These are phyloP conservation scores for Crocodylus rhombifer DNA, from an alignment of 2,797 vertebrate species.

Conservation along the genomic window DNA sequence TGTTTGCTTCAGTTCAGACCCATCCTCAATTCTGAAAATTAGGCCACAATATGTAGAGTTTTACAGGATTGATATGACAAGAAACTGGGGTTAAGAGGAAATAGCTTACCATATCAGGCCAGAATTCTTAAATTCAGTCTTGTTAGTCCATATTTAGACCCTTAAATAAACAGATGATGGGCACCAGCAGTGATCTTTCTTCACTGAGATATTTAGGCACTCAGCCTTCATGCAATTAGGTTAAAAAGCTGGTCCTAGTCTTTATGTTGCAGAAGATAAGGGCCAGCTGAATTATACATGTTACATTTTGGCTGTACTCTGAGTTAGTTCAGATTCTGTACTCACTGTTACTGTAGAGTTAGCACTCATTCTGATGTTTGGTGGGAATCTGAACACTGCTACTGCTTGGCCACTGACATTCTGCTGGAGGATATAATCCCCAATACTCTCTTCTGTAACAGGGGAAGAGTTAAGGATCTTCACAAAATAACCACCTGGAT, in stretches of 20 bases:
- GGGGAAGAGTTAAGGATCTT: constrained; percentile 62
- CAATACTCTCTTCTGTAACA: constrained; percentile 69
- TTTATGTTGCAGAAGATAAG: neutral
- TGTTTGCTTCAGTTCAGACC: neutral
- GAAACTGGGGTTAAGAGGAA: neutral
- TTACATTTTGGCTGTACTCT: neutral
- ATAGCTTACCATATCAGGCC: neutral
- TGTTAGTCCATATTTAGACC: neutral
- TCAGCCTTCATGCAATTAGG: neutral
- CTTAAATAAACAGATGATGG: neutral
- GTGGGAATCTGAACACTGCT: constrained; percentile 62
- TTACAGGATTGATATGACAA: neutral
- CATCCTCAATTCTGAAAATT: neutral
- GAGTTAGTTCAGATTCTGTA: neutral
- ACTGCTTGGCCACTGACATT: constrained; percentile 53
- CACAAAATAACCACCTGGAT: constrained; percentile 60
- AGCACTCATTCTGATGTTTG: constrained; percentile 47
- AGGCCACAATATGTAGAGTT: neutral
- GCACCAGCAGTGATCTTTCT: neutral
- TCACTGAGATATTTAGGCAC: neutral
- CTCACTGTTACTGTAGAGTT: constrained; percentile 65
- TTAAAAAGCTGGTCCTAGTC: neutral
- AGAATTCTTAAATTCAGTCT: neutral
- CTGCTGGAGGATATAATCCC: constrained; percentile 72
- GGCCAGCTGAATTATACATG: neutral